Conservation (phyloP, 2,797 vertebrate genomes). For the Siniperca obscura region DNA sequence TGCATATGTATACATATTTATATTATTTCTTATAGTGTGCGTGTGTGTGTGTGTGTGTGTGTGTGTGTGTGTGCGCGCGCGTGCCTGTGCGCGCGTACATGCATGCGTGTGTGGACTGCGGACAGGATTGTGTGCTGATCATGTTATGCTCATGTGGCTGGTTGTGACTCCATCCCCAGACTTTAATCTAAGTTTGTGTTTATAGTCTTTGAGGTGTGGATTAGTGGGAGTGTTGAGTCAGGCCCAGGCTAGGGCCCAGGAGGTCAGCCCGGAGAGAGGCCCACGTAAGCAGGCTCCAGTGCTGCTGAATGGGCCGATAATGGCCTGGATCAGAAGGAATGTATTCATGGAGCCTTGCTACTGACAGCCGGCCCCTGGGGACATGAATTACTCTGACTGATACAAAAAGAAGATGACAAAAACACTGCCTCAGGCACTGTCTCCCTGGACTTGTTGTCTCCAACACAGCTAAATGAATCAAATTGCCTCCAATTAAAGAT, state of each 20-base stretch:
- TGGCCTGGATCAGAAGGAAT: conserved; percentile 83
- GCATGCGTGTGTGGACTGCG: not conserved
- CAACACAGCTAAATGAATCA: conserved; percentile 82
- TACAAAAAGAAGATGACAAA: conserved; percentile 86
- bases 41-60: not conserved
- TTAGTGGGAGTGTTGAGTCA: conserved; percentile 79
- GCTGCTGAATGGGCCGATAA: conserved; percentile 82
- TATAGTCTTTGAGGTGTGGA: conserved; percentile 79
- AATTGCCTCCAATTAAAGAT: conserved; percentile 85
- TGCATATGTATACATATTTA: too few species aligned
- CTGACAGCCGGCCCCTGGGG: conserved; percentile 84
- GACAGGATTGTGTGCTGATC: conserved; percentile 39
- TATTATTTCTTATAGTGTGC: not conserved
- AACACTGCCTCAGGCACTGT: conserved; percentile 74
- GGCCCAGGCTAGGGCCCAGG: conserved; percentile 67
- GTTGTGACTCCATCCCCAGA: conserved; percentile 61
- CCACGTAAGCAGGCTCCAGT: conserved; percentile 77
- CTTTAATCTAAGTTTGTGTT: conserved; percentile 76
- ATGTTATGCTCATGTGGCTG: conserved; percentile 60
- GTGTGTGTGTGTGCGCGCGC: not conserved
- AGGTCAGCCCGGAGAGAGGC: conserved; percentile 77
- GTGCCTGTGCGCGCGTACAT: not conserved
- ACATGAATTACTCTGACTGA: conserved; percentile 82
- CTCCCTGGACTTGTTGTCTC: conserved; percentile 82
- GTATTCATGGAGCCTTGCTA: conserved; percentile 82